phyloP scores from a whole-genome alignment of 1,140 invertebrate species.

The Drosophila takahashii region DNA sequence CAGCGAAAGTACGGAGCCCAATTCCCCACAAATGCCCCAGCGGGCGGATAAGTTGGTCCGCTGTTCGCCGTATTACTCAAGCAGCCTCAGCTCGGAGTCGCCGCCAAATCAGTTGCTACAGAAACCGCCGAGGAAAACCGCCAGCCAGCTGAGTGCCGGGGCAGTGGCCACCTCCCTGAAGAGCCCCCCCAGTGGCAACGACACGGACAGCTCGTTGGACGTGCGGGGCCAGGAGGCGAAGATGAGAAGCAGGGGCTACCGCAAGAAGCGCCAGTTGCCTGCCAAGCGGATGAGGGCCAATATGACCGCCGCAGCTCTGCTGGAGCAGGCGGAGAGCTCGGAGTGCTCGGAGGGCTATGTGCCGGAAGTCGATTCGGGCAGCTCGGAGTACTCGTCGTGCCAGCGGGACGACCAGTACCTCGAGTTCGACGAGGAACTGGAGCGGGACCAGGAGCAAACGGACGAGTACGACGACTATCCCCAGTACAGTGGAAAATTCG shows the following conservation, averaged over 20 bases:
- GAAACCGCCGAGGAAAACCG: constrained; percentile 86
- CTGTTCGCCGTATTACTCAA: constrained; percentile 89
- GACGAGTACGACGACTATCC: constrained; percentile 84
- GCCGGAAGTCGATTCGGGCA: constrained; percentile 88
- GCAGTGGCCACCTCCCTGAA: constrained; percentile 85
- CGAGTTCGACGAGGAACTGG: constrained; percentile 85
- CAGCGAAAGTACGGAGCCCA: constrained; percentile 80
- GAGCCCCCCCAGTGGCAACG: constrained; percentile 89
- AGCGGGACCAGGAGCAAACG: constrained; percentile 79
- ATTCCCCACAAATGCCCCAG: constrained; percentile 83
- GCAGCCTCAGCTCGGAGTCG: constrained; percentile 89
- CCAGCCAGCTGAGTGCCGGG: constrained; percentile 58
- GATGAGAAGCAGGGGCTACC: constrained; percentile 87
- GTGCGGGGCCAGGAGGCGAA: constrained; percentile 87
- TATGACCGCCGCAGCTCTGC: constrained; percentile 85
- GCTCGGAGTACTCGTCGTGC: constrained; percentile 86
- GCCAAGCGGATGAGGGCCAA: constrained; percentile 86
- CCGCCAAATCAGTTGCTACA: constrained; percentile 87
- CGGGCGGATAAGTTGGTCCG: constrained; percentile 86
- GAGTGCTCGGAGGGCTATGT: constrained; percentile 88
- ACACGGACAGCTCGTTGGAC: constrained; percentile 89
- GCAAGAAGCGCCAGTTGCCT: constrained; percentile 87
- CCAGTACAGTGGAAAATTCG: constrained; percentile 85
- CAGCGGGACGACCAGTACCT: constrained; percentile 85
- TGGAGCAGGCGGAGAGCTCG: constrained; percentile 86